phyloP scores from a whole-genome alignment of 2,113 vertebrate genomes.

The Bubalus kerabau region DNA sequence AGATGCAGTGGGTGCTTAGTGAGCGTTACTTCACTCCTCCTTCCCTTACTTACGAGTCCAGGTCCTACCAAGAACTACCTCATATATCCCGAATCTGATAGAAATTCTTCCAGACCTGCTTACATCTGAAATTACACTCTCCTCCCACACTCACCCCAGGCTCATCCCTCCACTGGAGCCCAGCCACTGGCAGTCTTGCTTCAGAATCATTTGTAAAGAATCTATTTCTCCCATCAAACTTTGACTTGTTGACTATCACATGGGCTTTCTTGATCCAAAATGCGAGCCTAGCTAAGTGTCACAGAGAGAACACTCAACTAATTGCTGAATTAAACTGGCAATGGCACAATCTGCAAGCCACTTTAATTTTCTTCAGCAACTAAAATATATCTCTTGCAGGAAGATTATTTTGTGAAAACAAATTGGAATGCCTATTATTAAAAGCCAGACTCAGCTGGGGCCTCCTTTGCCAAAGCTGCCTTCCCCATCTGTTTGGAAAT shows the following conservation, averaged over 20 bases:
- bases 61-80: background rate
- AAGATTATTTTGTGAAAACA: constrained; percentile 50
- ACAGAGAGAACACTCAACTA: background rate
- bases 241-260: background rate
- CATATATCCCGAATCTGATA: background rate
- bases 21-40: background rate
- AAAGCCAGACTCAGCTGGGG: background rate
- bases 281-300: background rate
- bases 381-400: constrained; percentile 14
- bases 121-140: background rate
- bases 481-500: constrained; percentile 41
- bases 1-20: background rate
- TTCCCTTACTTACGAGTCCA: background rate
- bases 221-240: background rate
- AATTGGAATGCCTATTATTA: constrained; percentile 38
- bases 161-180: background rate
- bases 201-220: background rate
- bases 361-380: background rate
- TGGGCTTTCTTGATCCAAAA: background rate
- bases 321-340: background rate
- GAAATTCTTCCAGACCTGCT: background rate
- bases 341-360: background rate
- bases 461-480: constrained; percentile 33
- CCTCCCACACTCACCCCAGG: background rate
- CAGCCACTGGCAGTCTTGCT: background rate